These are phyloP conservation scores for Drosophila parabipectinata DNA, from an alignment of 1,140 invertebrate genomes.

Conservation along the genomic window DNA sequence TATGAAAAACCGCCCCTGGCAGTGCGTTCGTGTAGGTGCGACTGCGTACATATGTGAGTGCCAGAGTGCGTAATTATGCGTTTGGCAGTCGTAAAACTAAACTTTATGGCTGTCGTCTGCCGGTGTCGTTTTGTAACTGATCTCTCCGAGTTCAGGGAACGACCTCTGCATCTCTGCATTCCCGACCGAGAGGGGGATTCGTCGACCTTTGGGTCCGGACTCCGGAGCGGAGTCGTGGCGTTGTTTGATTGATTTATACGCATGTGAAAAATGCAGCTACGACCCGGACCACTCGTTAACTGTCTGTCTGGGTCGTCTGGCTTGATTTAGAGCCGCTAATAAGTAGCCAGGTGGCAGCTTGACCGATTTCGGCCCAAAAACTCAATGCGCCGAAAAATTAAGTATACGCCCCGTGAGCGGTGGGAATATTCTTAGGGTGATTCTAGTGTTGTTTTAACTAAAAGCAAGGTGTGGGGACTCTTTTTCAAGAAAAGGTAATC, in stretches of 20 bases:
- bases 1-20: conserved; percentile 30
- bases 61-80: conserved; percentile 72
- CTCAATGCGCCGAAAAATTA: conserved; percentile 45
- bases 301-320: conserved; percentile 26
- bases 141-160: conserved; percentile 31
- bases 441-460: not conserved
- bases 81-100: conserved; percentile 73
- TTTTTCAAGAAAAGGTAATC: not conserved
- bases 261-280: conserved; percentile 63
- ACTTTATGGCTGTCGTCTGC: conserved; percentile 63
- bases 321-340: conserved; percentile 59
- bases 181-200: conserved; percentile 2
- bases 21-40: conserved; percentile 46
- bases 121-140: conserved; percentile 37
- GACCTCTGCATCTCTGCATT: conserved; percentile 9
- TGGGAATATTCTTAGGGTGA: conserved; percentile 3
- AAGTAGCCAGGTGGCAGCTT: conserved; percentile 49
- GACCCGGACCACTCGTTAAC: conserved; percentile 47
- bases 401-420: conserved; percentile 63
- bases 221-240: conserved; percentile 4
- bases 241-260: conserved; percentile 72
- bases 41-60: conserved; percentile 53
- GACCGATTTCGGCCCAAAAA: conserved; percentile 25
- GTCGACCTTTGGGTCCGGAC: conserved; percentile 8
- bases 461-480: not conserved